Conservation (phyloP, 2,113 vertebrate genomes). For the Charadrius vociferus region DNA sequence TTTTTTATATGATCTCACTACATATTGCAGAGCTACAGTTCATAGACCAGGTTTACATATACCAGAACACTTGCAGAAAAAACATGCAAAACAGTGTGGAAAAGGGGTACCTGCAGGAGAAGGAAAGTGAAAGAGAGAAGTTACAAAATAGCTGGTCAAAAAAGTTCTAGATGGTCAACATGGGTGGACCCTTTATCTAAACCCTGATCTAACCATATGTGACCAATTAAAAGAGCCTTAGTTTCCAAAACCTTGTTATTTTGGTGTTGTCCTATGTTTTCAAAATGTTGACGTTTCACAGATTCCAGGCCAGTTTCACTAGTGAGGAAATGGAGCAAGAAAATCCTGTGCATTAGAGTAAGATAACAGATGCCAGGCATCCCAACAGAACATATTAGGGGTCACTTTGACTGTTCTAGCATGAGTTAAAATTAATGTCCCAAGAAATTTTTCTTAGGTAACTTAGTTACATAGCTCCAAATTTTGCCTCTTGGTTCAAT, state of each 20-base stretch:
- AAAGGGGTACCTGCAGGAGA: not conserved
- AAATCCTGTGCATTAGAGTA: not conserved
- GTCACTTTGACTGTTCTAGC: slow-evolving; percentile 62
- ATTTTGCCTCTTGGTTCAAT: slow-evolving; percentile 60
- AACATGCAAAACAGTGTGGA: not conserved
- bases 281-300: not conserved
- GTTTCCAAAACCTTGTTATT: not conserved
- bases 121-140: not conserved
- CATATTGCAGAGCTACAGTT: not conserved
- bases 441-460: slow-evolving; percentile 52
- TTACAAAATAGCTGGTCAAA: not conserved
- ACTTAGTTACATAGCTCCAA: slow-evolving; percentile 45
- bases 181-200: not conserved
- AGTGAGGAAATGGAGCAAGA: not conserved
- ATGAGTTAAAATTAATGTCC: slow-evolving; percentile 58
- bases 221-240: not conserved
- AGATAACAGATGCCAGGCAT: slow-evolving; percentile 51
- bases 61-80: not conserved
- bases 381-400: slow-evolving; percentile 48
- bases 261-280: not conserved
- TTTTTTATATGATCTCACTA: not conserved
- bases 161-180: not conserved
- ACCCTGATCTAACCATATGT: accelerated
- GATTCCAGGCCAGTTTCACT: not conserved
- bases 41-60: not conserved